phyloP scores from a whole-genome alignment of 1,140 invertebrate genomes.

The Bilobella aurantiaca region DNA sequence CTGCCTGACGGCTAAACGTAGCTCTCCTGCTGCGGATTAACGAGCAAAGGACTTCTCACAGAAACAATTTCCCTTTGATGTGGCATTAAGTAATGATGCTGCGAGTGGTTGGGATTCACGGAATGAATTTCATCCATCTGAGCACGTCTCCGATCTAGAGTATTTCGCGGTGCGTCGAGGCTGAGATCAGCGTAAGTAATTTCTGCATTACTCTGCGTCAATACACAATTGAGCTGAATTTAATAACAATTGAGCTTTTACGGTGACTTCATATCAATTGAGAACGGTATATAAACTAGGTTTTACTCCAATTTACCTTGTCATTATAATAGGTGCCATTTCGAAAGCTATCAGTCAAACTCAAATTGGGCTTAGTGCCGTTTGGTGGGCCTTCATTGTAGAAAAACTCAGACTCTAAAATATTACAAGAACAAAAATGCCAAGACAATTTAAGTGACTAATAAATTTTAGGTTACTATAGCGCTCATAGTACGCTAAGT shows the following conservation, averaged over 20 bases:
- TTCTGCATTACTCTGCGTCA: constrained; percentile 44
- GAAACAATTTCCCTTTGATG: constrained; percentile 64
- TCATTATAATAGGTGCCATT: constrained; percentile 35
- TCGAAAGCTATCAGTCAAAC: constrained; percentile 33
- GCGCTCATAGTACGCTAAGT: too few relatives aligned
- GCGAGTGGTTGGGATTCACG: constrained; percentile 8
- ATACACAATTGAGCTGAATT: background rate
- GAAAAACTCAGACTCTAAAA: constrained; percentile 28
- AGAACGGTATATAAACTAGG: too few relatives aligned
- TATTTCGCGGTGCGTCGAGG: constrained; percentile 38
- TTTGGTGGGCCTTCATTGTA: constrained; percentile 30
- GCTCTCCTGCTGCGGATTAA: constrained; percentile 64
- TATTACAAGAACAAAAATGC: constrained; percentile 1
- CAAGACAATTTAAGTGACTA: background rate
- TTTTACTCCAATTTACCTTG: constrained; percentile 22
- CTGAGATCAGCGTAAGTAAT: constrained; percentile 61
- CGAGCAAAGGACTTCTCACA: constrained; percentile 65
- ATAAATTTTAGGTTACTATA: too few relatives aligned
- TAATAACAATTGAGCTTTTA: background rate
- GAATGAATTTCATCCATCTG: constrained; percentile 30
- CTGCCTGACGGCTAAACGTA: constrained; percentile 56
- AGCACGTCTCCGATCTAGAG: constrained; percentile 9
- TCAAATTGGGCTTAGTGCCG: constrained; percentile 34
- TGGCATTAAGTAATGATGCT: constrained; percentile 32
- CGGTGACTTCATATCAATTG: background rate